Evolutionary conservation across 2,797 vertebrate species (phyloP).

Genomic region (Notamacropus eugenii): DNA sequence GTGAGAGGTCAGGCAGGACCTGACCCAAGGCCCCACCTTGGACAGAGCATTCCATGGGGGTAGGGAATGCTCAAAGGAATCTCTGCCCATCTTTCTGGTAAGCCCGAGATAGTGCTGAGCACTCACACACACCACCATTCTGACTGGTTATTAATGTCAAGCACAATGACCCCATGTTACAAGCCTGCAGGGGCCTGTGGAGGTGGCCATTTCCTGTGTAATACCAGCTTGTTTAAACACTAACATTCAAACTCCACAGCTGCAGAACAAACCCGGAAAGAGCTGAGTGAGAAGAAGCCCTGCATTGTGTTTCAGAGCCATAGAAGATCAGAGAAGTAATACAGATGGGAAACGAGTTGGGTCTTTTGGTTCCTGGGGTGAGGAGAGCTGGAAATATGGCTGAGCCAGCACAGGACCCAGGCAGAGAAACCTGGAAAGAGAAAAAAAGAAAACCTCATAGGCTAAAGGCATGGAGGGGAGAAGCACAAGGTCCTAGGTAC

Average conservation of each 20-base stretch:
- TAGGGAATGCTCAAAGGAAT: slow-evolving; percentile 28
- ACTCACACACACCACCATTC: slow-evolving; percentile 74
- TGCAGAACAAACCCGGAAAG: slow-evolving; percentile 88
- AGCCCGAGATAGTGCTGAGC: slow-evolving; percentile 14
- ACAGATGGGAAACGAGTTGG: slow-evolving; percentile 82
- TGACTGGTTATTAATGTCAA: slow-evolving; percentile 87
- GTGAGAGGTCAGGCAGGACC: slow-evolving; percentile 41
- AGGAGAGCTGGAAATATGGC: slow-evolving; percentile 67
- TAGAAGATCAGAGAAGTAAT: slow-evolving; percentile 73
- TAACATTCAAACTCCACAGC: slow-evolving; percentile 87
- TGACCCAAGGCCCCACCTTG: background rate
- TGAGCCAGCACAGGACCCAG: slow-evolving; percentile 58
- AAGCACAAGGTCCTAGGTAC: slow-evolving; percentile 22
- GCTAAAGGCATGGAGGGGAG: slow-evolving; percentile 25
- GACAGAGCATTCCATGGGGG: background rate
- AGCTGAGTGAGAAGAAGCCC: slow-evolving; percentile 84
- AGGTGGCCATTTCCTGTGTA: slow-evolving; percentile 89
- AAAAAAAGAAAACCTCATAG: slow-evolving; percentile 26
- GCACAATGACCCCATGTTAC: slow-evolving; percentile 87
- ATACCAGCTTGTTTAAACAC: slow-evolving; percentile 90
- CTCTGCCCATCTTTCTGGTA: slow-evolving; percentile 1
- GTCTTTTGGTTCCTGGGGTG: slow-evolving; percentile 57
- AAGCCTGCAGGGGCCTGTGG: slow-evolving; percentile 86
- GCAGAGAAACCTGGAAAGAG: slow-evolving; percentile 10
- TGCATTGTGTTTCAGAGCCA: slow-evolving; percentile 82